Evolutionary conservation across 2,797 vertebrate genomes (phyloP), one percentile per base, ranked within the genome.

Genomic region (Hypotaenidia philippensis): DNA sequence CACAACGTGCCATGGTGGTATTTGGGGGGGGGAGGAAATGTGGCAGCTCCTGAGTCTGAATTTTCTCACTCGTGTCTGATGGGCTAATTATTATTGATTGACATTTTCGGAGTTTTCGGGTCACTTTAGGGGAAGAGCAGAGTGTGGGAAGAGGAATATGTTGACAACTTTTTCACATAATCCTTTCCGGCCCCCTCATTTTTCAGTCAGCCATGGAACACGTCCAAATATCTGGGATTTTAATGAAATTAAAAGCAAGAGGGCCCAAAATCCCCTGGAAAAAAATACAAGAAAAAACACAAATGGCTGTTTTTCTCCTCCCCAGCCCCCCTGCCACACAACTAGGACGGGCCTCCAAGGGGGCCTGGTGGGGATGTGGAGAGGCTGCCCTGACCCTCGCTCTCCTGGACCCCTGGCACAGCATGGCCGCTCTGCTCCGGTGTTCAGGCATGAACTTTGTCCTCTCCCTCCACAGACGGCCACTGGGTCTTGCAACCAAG

Each of bases 151-250:
- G 94, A 94, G 93, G 91, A 95, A 95, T 91, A 96, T 94, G 93
- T 97, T 97, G 94, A 94, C 93, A 97, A 94, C 89, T 94, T 96
- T 91, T 93, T 95, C 95, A 93, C 94, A 94, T 94, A 94, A 94
- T 95, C 87, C 87, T 90, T 91, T 94, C 87, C 94, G 94, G 72
- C 96, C 95, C 91, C 91, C 93, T 96, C 87, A 81, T 93, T 94
- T 94, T 92, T 91, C 94, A 96, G 87, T 86, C 65, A 95, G 91
- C 61, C 27, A 6, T 94, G 96, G 95, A 97, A 94, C 0, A 0
- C 5, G 1, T 94, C 96, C 95, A 97, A 91, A 57, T 95, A 91
- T 75, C 91, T 94, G 87, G 83, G 87, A 93, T 91, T 94, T 95
- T 96, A 90, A 89, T 81, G 81, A 94, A 90, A 94, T 75, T 87